Base-by-base conservation (phyloP, 64 coral and sea anemone species). In the Stichodactyla mertensii region DNA sequence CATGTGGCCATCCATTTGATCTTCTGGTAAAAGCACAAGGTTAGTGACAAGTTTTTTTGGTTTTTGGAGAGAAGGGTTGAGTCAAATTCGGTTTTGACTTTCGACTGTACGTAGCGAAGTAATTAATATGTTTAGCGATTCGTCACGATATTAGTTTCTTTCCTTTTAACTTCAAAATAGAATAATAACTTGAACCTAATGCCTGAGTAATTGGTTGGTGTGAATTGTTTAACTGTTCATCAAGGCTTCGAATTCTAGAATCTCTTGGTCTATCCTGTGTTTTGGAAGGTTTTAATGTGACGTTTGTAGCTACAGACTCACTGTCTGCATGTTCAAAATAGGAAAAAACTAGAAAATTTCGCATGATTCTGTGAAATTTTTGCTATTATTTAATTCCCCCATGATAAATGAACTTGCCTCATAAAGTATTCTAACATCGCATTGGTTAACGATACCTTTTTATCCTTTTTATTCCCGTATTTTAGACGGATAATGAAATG, bases 131-230 rank as follows among this genome's bases (percentile, higher is more conserved):
- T 74, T 74, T 74, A 9, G 24, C 23, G 69, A 74, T 13, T 74
- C 69, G n/a, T 74, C 23, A 74, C 69, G 69, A 74, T 74, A 74
- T 74, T 74, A 74, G 10, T 74, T 28, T 74, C 24, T 13, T 23
- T 74, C 22, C 23, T 74, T 74, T 74, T n/a, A 28, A 74, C 69
- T 74, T 26, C n/a, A 31, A 74, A 74, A 74, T 74, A 74, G 69
- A 10, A 23, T 4, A 74, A 31, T 74, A 74, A 74, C 69, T 74
- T 74, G 69, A 31, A 74, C 11, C 4, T 74, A 74, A 28, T 74
- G 12, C 11, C 26, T 74, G 24, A 31, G 10, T 74, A 74, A 74
- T 71, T 74, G 69, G 26, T 74, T 74, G 69, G 69, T 27, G 69
- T 31, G 23, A 74, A 27, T 2, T 74, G 26, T 27, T 28, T 74